These are phyloP conservation scores for Macrostomum lignano DNA, from an alignment of 1,140 invertebrate species.

Conservation along the genomic window DNA sequence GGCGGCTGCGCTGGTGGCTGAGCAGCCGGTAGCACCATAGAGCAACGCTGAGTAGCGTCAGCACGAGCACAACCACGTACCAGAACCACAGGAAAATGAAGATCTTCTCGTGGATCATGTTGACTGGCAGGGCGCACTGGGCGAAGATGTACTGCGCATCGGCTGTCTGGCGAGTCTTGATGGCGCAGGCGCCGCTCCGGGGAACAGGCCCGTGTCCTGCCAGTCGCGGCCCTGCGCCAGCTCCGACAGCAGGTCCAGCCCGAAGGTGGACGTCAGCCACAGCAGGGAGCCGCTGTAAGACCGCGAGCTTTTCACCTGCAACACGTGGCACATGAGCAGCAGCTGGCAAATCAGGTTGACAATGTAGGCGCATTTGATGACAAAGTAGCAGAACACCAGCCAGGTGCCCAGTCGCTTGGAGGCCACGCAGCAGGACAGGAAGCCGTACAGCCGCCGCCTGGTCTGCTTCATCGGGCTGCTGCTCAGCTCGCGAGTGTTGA, in stretches of 20 bases:
- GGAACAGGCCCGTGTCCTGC: slow-evolving; percentile 8
- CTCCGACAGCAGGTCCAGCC: slow-evolving; percentile 16
- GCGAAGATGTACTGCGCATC: slow-evolving; percentile 10
- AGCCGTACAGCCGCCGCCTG: too few relatives aligned
- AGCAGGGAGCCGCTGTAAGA: slow-evolving; percentile 30
- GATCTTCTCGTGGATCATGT: not conserved
- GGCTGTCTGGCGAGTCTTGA: slow-evolving; percentile 11
- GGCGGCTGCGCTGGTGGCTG: not conserved
- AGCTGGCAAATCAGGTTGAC: not conserved
- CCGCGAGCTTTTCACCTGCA: slow-evolving; percentile 23
- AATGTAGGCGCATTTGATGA: not conserved
- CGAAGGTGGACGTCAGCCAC: slow-evolving; percentile 17
- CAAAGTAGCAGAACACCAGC: slow-evolving; percentile 1
- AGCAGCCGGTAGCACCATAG: not conserved
- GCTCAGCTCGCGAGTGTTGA: not conserved
- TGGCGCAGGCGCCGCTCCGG: slow-evolving; percentile 11
- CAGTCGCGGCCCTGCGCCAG: slow-evolving; percentile 4
- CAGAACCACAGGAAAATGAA: not conserved
- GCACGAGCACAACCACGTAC: not conserved
- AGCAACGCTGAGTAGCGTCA: not conserved
- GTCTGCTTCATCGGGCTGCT: slow-evolving; percentile 1
- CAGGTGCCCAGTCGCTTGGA: slow-evolving; percentile 2
- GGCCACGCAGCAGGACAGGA: too few relatives aligned
- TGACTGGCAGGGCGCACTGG: not conserved
- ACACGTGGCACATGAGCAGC: not conserved